phyloP scores from a whole-genome alignment of 2,888 invertebrate genomes.

The Octodonta nipae region DNA sequence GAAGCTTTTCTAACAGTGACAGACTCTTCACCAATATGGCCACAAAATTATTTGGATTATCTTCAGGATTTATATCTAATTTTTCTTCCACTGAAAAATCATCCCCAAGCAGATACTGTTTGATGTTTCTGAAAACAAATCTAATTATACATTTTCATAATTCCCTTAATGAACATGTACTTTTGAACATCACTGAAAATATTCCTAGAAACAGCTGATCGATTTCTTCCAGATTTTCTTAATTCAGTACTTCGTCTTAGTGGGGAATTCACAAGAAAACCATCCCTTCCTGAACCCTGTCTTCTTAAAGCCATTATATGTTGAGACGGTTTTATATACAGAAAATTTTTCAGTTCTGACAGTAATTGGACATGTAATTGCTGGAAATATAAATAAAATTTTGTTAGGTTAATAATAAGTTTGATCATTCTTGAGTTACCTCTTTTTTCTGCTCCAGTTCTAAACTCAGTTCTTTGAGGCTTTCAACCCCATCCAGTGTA shows the following conservation, averaged over 20 bases:
- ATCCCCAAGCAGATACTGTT: constrained; percentile 18
- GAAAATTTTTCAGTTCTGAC: constrained; percentile 56
- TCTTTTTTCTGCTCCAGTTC: constrained; percentile 59
- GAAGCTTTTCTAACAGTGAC: constrained; percentile 66
- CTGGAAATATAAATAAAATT: constrained; percentile 28
- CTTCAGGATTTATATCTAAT: constrained; percentile 44
- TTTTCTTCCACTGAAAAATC: constrained; percentile 43
- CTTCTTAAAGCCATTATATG: constrained; percentile 39
- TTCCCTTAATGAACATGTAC: no score
- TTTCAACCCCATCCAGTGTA: constrained; percentile 68
- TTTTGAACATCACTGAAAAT: constrained; percentile 35
- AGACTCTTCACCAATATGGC: constrained; percentile 75
- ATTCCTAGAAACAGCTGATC: constrained; percentile 41
- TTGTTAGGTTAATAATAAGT: no score
- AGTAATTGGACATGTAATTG: constrained; percentile 55
- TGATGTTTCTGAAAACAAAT: background rate
- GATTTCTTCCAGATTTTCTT: constrained; percentile 43
- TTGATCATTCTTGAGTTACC: no score
- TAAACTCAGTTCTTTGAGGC: constrained; percentile 61
- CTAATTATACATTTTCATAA: no score
- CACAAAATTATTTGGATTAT: constrained; percentile 55
- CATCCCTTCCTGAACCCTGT: constrained; percentile 47
- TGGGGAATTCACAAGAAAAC: constrained; percentile 34
- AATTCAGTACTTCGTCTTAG: constrained; percentile 46
- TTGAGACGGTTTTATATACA: constrained; percentile 44